Evolutionary conservation across 2,888 invertebrate species (phyloP).

Genomic region (Drosophila cyrtoloma): DNA sequence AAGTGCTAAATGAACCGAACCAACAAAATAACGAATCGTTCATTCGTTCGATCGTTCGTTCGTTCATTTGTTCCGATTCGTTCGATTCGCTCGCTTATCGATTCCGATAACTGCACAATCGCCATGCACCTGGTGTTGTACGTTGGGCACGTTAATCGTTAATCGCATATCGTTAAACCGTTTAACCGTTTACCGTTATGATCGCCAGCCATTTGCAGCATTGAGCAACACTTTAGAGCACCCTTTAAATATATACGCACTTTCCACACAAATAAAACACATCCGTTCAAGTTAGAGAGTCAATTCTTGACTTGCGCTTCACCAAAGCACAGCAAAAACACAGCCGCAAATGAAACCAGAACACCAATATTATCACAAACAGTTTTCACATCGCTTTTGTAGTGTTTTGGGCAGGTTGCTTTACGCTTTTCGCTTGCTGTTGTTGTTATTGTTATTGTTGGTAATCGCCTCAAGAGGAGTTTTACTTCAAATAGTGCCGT

Average conservation of each 20-base stretch:
- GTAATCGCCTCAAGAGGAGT: slow-evolving; percentile 40
- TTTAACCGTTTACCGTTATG: slow-evolving; percentile 19
- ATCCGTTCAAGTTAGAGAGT: slow-evolving; percentile 17
- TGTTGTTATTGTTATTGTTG: slow-evolving; percentile 24
- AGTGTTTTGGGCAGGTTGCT: slow-evolving; percentile 48
- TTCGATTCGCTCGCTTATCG: slow-evolving; percentile 55
- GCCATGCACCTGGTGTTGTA: slow-evolving; percentile 59
- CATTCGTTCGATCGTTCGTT: slow-evolving; percentile 31
- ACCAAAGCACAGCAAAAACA: slow-evolving; percentile 48
- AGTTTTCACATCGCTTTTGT: slow-evolving; percentile 51
- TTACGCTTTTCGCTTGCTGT: slow-evolving; percentile 43
- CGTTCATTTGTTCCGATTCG: slow-evolving; percentile 34
- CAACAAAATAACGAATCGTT: slow-evolving; percentile 10
- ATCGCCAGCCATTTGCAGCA: slow-evolving; percentile 49
- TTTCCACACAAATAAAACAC: slow-evolving; percentile 29
- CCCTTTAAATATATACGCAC: slow-evolving; percentile 28
- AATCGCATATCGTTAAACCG: slow-evolving; percentile 25
- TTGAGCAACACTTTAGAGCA: slow-evolving; percentile 29
- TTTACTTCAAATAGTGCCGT: slow-evolving; percentile 26
- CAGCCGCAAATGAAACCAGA: slow-evolving; percentile 23
- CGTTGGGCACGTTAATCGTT: slow-evolving; percentile 44
- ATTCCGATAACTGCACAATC: slow-evolving; percentile 56
- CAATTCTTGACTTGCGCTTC: slow-evolving; percentile 29
- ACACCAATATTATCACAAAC: slow-evolving; percentile 23
- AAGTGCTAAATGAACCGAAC: slow-evolving; percentile 63